Percentiles rank a stretch among this genome's conserved stretches.
Conservation (phyloP, 2,888 invertebrate species). For the Spilosoma lubricipeda region DNA sequence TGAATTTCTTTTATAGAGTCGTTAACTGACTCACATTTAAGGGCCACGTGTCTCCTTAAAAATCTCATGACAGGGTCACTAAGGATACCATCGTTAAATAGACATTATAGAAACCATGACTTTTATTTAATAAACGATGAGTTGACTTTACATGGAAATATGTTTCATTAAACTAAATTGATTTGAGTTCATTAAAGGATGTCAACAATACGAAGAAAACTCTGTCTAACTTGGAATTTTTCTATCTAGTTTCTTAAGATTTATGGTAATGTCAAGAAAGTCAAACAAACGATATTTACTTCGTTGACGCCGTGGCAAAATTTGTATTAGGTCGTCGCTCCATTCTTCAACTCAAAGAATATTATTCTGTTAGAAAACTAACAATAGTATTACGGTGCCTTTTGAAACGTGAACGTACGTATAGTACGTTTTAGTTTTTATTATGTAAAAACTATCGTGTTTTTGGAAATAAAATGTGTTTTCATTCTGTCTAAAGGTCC, state of each 20-base stretch:
- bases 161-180: not conserved
- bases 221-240: not conserved
- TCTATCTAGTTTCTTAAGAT: not conserved
- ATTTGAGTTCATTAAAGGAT: not conserved
- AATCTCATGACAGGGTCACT: not conserved
- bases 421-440: not conserved
- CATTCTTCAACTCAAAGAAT: not conserved
- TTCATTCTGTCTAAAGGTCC: not conserved
- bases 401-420: too few species aligned
- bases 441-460: not conserved
- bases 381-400: not conserved
- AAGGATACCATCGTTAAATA: not conserved
- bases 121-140: not conserved
- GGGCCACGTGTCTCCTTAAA: not conserved
- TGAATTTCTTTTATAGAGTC: not conserved
- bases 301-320: not conserved
- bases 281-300: not conserved
- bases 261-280: not conserved
- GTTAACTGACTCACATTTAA: not conserved
- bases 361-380: not conserved
- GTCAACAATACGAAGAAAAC: not conserved
- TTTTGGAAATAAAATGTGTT: not conserved
- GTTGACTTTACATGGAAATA: not conserved
- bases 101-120: not conserved
- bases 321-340: not conserved